Evolutionary conservation across 2,797 vertebrate genomes (phyloP).

Genomic region (Hemitrygon akajei): DNA sequence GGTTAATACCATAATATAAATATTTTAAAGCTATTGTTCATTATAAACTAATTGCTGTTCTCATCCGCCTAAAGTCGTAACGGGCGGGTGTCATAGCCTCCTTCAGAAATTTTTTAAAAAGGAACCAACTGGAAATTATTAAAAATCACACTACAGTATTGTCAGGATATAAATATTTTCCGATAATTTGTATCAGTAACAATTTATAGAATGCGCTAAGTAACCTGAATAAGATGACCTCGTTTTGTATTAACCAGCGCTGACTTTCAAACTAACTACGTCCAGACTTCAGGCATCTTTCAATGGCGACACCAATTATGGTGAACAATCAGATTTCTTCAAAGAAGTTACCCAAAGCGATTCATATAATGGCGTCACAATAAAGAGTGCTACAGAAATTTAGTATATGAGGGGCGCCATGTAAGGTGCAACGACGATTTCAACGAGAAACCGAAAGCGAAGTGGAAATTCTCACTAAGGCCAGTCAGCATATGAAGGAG

Average conservation of each 20-base stretch:
- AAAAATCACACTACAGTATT: background rate
- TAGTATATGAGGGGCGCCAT: too few relatives aligned
- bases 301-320: background rate
- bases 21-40: too few relatives aligned
- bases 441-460: background rate
- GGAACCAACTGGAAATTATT: background rate
- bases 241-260: background rate
- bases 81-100: background rate
- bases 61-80: background rate
- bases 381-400: background rate
- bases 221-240: background rate
- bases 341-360: background rate
- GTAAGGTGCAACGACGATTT: background rate
- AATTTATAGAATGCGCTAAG: background rate
- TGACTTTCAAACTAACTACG: background rate
- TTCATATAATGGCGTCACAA: too few relatives aligned
- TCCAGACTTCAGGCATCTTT: background rate
- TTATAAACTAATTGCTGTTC: too few relatives aligned
- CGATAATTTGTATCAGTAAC: background rate
- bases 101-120: background rate
- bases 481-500: background rate
- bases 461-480: background rate
- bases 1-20: background rate
- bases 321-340: background rate
- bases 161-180: background rate